These are phyloP conservation scores for Dinothrombium tinctorium DNA, from an alignment of 1,140 invertebrate genomes.

Conservation along the genomic window DNA sequence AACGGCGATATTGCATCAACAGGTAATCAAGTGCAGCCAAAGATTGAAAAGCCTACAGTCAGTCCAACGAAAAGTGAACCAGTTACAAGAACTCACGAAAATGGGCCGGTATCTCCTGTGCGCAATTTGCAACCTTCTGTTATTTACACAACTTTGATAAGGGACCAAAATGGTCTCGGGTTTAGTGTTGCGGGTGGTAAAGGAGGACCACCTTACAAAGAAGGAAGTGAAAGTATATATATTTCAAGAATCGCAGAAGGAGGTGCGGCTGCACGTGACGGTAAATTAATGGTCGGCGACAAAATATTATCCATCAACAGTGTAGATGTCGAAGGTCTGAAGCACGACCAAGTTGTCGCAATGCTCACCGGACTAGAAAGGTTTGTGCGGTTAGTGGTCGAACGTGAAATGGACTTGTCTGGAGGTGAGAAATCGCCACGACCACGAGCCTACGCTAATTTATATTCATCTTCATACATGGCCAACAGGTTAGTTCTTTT, in stretches of 20 bases:
- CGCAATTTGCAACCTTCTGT: too few relatives aligned
- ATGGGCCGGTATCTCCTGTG: too few relatives aligned
- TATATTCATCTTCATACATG: conserved; percentile 36
- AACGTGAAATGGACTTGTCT: conserved; percentile 29
- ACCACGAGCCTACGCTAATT: conserved; percentile 33
- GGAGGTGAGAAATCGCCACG: conserved; percentile 16
- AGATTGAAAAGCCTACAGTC: too few relatives aligned
- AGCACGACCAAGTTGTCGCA: conserved; percentile 70
- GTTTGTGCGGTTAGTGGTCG: conserved; percentile 63
- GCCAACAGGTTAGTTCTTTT: too few relatives aligned
- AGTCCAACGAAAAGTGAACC: too few relatives aligned
- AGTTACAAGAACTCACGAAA: too few relatives aligned
- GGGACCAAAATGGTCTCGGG: conserved; percentile 68
- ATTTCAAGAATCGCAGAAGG: conserved; percentile 77
- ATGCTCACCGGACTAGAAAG: conserved; percentile 64
- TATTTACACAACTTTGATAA: conserved; percentile 67
- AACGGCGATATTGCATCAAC: too few relatives aligned
- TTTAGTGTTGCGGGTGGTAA: conserved; percentile 89
- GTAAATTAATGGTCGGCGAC: conserved; percentile 76
- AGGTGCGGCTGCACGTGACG: conserved; percentile 71
- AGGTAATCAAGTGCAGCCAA: too few relatives aligned
- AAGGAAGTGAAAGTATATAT: conserved; percentile 53
- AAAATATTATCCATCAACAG: conserved; percentile 83
- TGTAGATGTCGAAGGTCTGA: conserved; percentile 62
- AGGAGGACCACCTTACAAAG: too few relatives aligned